Conservation (phyloP, 2,797 vertebrate species). For the Diplodus puntazzo region DNA sequence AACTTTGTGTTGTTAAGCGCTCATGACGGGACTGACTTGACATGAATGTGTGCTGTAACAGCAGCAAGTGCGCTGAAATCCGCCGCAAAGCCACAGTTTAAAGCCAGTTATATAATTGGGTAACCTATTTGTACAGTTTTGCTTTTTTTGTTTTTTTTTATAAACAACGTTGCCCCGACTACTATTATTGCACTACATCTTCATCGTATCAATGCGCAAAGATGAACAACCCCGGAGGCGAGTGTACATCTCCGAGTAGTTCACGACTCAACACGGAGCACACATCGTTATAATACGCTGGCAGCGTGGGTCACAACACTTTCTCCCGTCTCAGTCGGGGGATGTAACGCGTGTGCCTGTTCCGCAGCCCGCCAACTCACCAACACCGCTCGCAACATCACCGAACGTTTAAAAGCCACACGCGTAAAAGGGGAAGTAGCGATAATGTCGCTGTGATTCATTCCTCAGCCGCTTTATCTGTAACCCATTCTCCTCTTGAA, state of each 20-base stretch:
- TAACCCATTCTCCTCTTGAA: slow-evolving; percentile 8
- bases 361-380: slow-evolving; percentile 58
- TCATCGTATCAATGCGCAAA: slow-evolving; percentile 36
- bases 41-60: background rate
- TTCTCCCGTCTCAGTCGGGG: background rate
- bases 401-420: background rate
- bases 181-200: slow-evolving; percentile 21
- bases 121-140: slow-evolving; percentile 5
- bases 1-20: slow-evolving; percentile 24
- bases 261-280: background rate
- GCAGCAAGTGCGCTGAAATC: background rate
- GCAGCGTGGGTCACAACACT: slow-evolving; percentile 15
- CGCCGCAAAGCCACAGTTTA: slow-evolving; percentile 8
- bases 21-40: slow-evolving; percentile 15
- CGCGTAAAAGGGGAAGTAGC: slow-evolving; percentile 2
- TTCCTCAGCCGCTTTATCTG: slow-evolving; percentile 20
- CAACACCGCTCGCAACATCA: slow-evolving; percentile 20
- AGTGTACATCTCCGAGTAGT: background rate
- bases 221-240: slow-evolving; percentile 6
- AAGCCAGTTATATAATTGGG: slow-evolving; percentile 32
- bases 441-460: slow-evolving; percentile 38
- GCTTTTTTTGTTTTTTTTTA: too few species aligned
- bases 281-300: background rate
- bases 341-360: slow-evolving; percentile 9
- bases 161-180: background rate